Evolutionary conservation across 2,113 vertebrate genomes (phyloP).

Genomic region (Eubucco bourcierii): DNA sequence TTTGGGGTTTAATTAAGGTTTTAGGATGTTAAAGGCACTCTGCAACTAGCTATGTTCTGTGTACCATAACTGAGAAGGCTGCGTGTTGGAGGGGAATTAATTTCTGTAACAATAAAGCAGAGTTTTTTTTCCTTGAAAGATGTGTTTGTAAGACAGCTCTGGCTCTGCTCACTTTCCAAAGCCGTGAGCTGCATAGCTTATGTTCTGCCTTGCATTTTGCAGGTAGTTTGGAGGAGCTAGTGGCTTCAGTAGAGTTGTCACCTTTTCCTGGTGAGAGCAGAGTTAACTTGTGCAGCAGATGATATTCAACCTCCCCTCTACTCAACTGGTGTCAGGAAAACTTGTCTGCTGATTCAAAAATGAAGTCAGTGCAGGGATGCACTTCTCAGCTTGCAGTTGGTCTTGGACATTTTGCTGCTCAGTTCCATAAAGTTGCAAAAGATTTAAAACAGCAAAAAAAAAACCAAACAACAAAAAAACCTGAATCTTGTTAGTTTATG

Average conservation of each 20-base stretch:
- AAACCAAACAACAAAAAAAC: not conserved
- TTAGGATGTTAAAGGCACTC: not conserved
- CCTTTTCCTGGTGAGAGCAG: not conserved
- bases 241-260: not conserved
- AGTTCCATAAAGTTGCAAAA: not conserved
- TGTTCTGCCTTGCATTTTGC: not conserved
- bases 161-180: not conserved
- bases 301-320: not conserved
- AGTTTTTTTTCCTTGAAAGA: not conserved
- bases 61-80: not conserved
- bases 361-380: not conserved
- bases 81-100: not conserved
- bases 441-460: not conserved
- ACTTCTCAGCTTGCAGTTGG: not conserved
- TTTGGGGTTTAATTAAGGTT: not conserved
- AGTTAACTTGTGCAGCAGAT: not conserved
- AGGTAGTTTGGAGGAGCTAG: not conserved
- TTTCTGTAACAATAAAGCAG: not conserved
- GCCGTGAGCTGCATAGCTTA: not conserved
- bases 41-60: not conserved
- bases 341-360: not conserved
- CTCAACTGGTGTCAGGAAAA: fast-evolving
- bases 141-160: not conserved
- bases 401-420: not conserved
- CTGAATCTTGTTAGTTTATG: not conserved